A percentile compares a stretch with the other conserved stretches of the same genome.
phyloP scores from a whole-genome alignment of 2,113 vertebrate genomes.

The Geothlypis trichas region DNA sequence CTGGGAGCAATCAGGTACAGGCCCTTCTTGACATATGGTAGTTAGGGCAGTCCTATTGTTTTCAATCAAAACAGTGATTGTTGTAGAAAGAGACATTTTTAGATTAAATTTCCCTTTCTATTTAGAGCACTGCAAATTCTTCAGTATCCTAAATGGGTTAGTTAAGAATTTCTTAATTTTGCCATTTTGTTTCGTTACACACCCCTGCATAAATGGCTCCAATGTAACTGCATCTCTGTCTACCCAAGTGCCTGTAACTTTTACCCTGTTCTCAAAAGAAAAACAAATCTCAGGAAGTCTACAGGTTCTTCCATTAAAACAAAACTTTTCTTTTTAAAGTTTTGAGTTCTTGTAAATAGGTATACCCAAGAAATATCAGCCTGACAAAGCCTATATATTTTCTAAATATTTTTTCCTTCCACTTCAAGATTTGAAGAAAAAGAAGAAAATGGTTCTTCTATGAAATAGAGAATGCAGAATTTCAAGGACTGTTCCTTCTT shows the following conservation, averaged over 20 bases:
- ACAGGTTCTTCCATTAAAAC: neutral
- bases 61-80: neutral
- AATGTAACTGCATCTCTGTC: neutral
- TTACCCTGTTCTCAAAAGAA: neutral
- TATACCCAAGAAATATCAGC: neutral
- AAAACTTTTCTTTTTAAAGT: neutral
- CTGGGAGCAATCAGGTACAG: neutral
- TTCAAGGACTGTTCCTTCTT: neutral
- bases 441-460: accelerated
- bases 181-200: neutral
- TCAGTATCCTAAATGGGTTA: neutral
- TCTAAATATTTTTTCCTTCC: neutral
- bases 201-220: neutral
- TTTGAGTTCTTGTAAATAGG: neutral
- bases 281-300: neutral
- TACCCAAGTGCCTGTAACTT: neutral
- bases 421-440: neutral
- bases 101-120: neutral
- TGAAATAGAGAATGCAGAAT: neutral
- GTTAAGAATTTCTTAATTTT: neutral
- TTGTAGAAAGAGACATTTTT: neutral
- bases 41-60: neutral
- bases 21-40: neutral
- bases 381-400: neutral
- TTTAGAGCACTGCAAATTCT: neutral